Conservation (phyloP, 2,888 invertebrate genomes). For the Galeopsomyia nigrocyanea region DNA sequence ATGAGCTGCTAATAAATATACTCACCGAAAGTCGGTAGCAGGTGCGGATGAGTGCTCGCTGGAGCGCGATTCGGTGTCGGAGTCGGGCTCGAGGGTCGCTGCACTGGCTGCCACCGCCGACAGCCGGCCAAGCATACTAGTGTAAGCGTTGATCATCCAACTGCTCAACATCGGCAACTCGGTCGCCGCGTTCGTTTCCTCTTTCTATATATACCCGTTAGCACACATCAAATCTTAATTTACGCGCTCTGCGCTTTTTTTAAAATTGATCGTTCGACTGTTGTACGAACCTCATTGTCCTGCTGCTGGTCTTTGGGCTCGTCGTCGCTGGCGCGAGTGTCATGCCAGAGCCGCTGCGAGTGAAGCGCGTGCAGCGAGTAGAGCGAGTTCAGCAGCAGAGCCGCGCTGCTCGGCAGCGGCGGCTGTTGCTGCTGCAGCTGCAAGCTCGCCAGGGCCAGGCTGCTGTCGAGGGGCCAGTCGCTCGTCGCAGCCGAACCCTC, state of each 20-base stretch:
- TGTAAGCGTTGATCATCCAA: slow-evolving; percentile 65
- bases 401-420: slow-evolving; percentile 50
- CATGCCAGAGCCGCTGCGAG: slow-evolving; percentile 56
- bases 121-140: slow-evolving; percentile 65
- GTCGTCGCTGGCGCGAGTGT: slow-evolving; percentile 61
- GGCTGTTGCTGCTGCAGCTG: slow-evolving; percentile 23
- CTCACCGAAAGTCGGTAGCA: slow-evolving; percentile 57
- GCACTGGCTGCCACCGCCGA: slow-evolving; percentile 61
- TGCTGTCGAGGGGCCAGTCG: slow-evolving; percentile 1
- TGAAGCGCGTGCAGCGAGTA: slow-evolving; percentile 58
- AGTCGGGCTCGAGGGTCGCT: slow-evolving; percentile 58
- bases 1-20: neutral
- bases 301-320: slow-evolving; percentile 54
- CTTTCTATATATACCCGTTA: too few relatives aligned
- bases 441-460: slow-evolving; percentile 20
- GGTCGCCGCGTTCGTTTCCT: slow-evolving; percentile 52
- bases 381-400: slow-evolving; percentile 63
- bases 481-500: neutral
- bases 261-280: too few relatives aligned
- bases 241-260: too few relatives aligned
- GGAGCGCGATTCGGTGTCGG: slow-evolving; percentile 63
- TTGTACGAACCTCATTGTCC: slow-evolving; percentile 44
- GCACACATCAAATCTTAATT: too few relatives aligned
- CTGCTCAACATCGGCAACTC: slow-evolving; percentile 62
- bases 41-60: slow-evolving; percentile 65